phyloP scores from a whole-genome alignment of 2,888 invertebrate species.

The Dryobotodes eremita region DNA sequence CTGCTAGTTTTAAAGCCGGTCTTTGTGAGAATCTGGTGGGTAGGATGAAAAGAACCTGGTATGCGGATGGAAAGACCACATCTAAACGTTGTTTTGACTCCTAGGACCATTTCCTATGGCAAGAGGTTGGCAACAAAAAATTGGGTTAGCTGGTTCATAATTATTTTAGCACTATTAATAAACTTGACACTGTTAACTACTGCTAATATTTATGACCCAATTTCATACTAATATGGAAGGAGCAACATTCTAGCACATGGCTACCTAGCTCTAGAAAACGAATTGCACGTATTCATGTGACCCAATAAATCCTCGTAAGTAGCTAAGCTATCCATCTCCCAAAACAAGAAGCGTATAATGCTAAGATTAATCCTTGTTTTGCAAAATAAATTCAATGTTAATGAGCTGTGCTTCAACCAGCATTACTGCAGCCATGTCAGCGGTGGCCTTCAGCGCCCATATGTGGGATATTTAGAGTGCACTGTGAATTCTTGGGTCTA shows the following conservation, averaged over 20 bases:
- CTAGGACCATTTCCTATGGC: background rate
- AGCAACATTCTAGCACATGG: background rate
- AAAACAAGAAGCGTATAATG: conserved; percentile 29
- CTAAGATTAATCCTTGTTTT: conserved; percentile 44
- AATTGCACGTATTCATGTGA: background rate
- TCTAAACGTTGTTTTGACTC: background rate
- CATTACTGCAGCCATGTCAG: conserved; percentile 51
- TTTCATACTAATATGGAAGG: conserved; percentile 1
- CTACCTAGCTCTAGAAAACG: background rate
- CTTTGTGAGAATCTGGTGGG: background rate
- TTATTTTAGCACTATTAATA: conserved; percentile 31
- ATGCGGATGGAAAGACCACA: background rate
- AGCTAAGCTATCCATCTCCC: conserved; percentile 21
- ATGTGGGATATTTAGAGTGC: conserved; percentile 70
- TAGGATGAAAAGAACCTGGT: background rate
- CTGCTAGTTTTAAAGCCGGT: background rate
- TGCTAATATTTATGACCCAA: conserved; percentile 25
- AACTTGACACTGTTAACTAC: conserved; percentile 17
- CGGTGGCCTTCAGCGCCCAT: conserved; percentile 68
- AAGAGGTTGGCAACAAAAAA: background rate
- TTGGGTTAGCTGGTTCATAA: background rate
- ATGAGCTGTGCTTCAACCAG: conserved; percentile 52
- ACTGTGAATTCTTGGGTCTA: conserved; percentile 63
- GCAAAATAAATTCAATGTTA: conserved; percentile 62
- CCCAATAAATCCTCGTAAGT: background rate